Conservation (phyloP, 1,140 invertebrate genomes). For the Orussus abietinus region DNA sequence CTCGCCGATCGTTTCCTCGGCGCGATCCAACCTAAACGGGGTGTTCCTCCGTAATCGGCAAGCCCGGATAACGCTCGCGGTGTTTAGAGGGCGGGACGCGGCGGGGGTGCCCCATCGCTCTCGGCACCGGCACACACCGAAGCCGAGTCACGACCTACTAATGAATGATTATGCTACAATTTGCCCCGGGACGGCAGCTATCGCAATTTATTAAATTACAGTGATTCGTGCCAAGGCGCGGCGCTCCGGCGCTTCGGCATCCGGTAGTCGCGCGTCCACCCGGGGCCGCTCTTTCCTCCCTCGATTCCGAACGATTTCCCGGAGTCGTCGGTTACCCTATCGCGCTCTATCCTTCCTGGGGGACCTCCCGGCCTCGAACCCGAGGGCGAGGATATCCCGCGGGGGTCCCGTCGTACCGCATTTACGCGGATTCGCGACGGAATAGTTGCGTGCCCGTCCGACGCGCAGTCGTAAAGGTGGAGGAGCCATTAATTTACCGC, state of each 20-base stretch:
- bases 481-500: slow-evolving; percentile 48
- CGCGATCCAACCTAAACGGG: no score
- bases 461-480: slow-evolving; percentile 48
- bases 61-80: no score
- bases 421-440: slow-evolving; percentile 45
- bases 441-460: slow-evolving; percentile 45
- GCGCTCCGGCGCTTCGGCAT: slow-evolving; percentile 29
- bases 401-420: slow-evolving; percentile 22
- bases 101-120: no score
- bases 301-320: slow-evolving; percentile 11
- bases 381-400: slow-evolving; percentile 12
- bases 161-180: slow-evolving; percentile 54
- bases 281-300: slow-evolving; percentile 15
- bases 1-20: no score
- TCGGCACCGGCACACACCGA: no score
- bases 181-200: slow-evolving; percentile 46
- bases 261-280: slow-evolving; percentile 38
- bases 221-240: slow-evolving; percentile 38
- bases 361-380: background rate
- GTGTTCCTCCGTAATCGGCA: no score
- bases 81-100: slow-evolving; percentile 2
- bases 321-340: slow-evolving; percentile 1
- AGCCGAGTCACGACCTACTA: slow-evolving; percentile 51
- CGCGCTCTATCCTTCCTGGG: background rate
- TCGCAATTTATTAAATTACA: slow-evolving; percentile 55